These are phyloP conservation scores for Ischnura elegans DNA, from an alignment of 2,888 invertebrate genomes.

Conservation along the genomic window DNA sequence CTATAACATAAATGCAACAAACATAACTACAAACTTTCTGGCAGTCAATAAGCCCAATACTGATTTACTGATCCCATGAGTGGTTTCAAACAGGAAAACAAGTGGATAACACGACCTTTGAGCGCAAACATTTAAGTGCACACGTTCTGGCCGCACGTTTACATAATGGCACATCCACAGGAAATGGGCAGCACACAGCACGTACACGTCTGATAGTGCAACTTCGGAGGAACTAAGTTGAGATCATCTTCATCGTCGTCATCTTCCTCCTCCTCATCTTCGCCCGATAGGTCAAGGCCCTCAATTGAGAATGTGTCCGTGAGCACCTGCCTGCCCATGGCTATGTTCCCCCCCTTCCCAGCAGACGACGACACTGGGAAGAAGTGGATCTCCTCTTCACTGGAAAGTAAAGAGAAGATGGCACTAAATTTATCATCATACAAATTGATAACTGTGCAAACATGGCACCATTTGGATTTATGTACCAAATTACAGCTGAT, in stretches of 20 bases:
- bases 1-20: slow-evolving; percentile 55
- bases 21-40: slow-evolving; percentile 49
- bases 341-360: slow-evolving; percentile 51
- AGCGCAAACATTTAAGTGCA: not conserved
- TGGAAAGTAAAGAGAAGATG: slow-evolving; percentile 72
- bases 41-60: slow-evolving; percentile 33
- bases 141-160: slow-evolving; percentile 20
- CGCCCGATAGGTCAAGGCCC: slow-evolving; percentile 81
- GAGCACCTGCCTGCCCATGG: slow-evolving; percentile 79
- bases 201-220: slow-evolving; percentile 77
- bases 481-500: no score
- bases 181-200: slow-evolving; percentile 75
- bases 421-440: no score
- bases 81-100: slow-evolving; percentile 1
- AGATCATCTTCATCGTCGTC: slow-evolving; percentile 79
- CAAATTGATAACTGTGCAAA: no score
- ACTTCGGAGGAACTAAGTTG: slow-evolving; percentile 79
- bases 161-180: slow-evolving; percentile 71
- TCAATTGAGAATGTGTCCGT: slow-evolving; percentile 82
- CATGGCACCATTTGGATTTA: no score
- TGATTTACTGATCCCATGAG: slow-evolving; percentile 23
- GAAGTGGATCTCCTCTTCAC: slow-evolving; percentile 80
- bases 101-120: not conserved
- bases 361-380: slow-evolving; percentile 77
- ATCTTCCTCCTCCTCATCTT: slow-evolving; percentile 78